A percentile compares a stretch with the other conserved stretches of the same genome.
Conservation (phyloP, 2,113 vertebrate species). For the Corythaixoides concolor region DNA sequence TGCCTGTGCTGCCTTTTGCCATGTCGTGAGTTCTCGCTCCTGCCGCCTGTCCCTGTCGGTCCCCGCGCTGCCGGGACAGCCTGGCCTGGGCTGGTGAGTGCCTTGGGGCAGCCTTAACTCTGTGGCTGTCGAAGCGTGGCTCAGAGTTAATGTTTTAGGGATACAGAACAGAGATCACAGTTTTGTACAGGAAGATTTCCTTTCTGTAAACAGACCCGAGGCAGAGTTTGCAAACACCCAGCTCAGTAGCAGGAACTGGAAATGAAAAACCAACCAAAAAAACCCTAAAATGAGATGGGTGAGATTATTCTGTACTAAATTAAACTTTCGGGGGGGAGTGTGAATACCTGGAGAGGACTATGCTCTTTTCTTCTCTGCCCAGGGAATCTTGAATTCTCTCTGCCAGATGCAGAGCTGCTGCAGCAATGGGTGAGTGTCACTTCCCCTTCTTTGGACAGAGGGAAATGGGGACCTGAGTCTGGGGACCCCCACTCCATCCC, state of each 20-base stretch:
- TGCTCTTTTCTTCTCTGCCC: not conserved
- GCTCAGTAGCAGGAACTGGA: not conserved
- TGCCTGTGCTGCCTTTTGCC: not conserved
- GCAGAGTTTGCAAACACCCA: not conserved
- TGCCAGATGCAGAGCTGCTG: not conserved
- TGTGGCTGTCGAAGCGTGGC: not conserved
- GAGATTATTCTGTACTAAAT: not conserved
- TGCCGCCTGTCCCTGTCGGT: not conserved
- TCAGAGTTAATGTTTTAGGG: not conserved
- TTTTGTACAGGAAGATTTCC: not conserved
- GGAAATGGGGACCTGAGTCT: not conserved
- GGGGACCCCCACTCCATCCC: not conserved
- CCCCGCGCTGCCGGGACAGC: not conserved
- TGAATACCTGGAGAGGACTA: not conserved
- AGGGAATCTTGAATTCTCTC: not conserved
- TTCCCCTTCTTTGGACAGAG: not conserved
- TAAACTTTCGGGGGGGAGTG: not conserved
- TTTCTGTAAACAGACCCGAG: not conserved
- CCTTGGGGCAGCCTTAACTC: too few relatives aligned
- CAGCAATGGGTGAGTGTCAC: not conserved
- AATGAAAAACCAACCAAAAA: not conserved
- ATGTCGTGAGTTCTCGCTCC: not conserved
- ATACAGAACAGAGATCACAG: not conserved
- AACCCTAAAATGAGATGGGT: not conserved
- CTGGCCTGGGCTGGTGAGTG: not conserved